Base-by-base conservation (phyloP, 2,113 vertebrate genomes). In the Anhinga rufa region DNA sequence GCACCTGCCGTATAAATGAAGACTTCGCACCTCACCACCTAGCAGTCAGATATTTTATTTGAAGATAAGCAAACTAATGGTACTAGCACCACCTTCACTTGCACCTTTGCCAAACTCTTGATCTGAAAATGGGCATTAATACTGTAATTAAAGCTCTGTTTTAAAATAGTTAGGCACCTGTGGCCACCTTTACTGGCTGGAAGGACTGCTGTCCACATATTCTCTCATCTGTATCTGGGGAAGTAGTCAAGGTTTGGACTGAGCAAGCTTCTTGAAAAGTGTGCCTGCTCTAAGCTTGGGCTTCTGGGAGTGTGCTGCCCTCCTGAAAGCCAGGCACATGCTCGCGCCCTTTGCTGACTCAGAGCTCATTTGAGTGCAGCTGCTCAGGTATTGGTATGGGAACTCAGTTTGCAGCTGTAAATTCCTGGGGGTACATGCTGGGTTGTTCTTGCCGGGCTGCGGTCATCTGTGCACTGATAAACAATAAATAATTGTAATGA, bases 401-500 rank as follows among this genome's bases (percentile, higher is more conserved):
- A 94, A 70, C 10, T 0, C 17, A 82, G 55, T 17, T 12, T 42
- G 55, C 1, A 6, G 55, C 78, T 77, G 31, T 62, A 70, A 95
- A 95, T 86, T 88, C 92, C 82, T 52, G 9, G 38, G 54, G 42
- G 38, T 42, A 46, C 28, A 8, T 40, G 46, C 60, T 0, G 0
- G 82, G 28, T 46, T 0, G 0, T 14, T 95, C 77, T 84, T 38
- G 46, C 42, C 3, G 7, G 60, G 42, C 77, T 78, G 51, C 5
- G 4, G 55, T 71, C 1, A 0, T 28, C 88, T 81, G 69, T 74
- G 65, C 72, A 64, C 83, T 86, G 95, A 96, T 94, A 95, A 96
- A 94, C 88, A 96, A 87, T 76, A 94, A 95, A 94, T 86, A 94
- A 90, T 28, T 61, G 76, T 38, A 90, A 92, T 62, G 82, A 96